Percentiles rank a stretch among this genome's conserved stretches.
Conservation (phyloP, 2,113 vertebrate genomes). For the Garra rufa region DNA sequence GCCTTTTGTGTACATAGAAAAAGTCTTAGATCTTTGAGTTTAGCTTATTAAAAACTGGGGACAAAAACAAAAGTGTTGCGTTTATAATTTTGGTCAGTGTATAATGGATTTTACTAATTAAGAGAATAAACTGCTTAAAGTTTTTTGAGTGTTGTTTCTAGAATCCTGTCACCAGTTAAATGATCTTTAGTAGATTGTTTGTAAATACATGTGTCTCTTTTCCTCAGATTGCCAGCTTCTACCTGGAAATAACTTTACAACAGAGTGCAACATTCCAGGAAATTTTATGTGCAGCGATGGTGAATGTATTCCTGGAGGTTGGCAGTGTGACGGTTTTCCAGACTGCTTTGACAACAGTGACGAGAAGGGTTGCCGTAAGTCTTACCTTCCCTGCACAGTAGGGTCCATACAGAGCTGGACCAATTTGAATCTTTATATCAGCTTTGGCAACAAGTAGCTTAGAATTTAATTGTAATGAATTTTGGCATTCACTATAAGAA, state of each 20-base stretch:
- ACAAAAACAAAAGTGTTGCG: no score
- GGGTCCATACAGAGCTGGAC: not conserved
- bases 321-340: conserved; percentile 91
- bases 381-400: not conserved
- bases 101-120: no score
- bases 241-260: conserved; percentile 94
- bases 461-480: no score
- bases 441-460: no score
- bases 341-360: conserved; percentile 96
- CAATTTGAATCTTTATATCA: not conserved
- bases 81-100: no score
- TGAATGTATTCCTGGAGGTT: conserved; percentile 88
- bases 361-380: conserved; percentile 96
- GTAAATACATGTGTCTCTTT: not conserved
- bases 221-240: conserved; percentile 89
- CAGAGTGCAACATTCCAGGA: conserved; percentile 95
- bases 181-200: not conserved
- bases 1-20: no score
- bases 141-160: not conserved
- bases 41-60: no score
- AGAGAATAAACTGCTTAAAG: no score
- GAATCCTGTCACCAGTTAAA: not conserved
- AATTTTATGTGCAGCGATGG: conserved; percentile 96
- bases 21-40: no score
- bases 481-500: no score